phyloP scores from a whole-genome alignment of 1,140 invertebrate species.

The Leptonema lineaticorne region DNA sequence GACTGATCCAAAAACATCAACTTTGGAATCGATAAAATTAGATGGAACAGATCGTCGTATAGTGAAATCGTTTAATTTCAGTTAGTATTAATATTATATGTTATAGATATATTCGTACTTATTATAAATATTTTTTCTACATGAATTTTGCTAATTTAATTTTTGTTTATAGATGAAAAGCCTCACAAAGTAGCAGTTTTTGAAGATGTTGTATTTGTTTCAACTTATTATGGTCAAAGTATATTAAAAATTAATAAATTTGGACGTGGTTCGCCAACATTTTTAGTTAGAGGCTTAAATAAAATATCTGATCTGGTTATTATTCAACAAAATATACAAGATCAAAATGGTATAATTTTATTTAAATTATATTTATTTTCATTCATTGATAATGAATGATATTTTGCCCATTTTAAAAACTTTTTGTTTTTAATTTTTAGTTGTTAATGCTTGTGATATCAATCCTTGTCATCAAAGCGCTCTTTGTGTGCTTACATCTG shows the following conservation, averaged over 20 bases:
- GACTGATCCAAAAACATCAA: constrained; percentile 69
- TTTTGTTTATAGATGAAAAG: constrained; percentile 49
- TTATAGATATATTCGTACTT: neutral
- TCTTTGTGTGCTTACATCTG: constrained; percentile 59
- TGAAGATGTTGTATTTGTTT: constrained; percentile 70
- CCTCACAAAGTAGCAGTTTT: constrained; percentile 75
- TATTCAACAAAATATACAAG: constrained; percentile 67
- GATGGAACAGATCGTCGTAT: constrained; percentile 66
- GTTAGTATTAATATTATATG: constrained; percentile 41
- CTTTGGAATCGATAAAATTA: constrained; percentile 66
- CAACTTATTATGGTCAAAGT: constrained; percentile 61
- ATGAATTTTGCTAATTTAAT: neutral
- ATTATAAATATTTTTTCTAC: neutral
- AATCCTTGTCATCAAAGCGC: constrained; percentile 60
- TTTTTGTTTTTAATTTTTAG: constrained; percentile 40
- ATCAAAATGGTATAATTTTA: constrained; percentile 51
- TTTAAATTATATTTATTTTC: neutral
- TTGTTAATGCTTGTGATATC: constrained; percentile 51
- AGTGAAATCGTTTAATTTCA: constrained; percentile 57
- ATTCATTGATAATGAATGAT: neutral
- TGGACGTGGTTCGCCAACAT: constrained; percentile 58
- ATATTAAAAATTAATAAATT: constrained; percentile 74
- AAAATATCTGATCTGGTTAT: constrained; percentile 67
- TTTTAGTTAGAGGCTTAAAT: constrained; percentile 57
- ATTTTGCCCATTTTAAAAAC: neutral